Conservation (phyloP, 2,797 vertebrate genomes). For the Karalla daura region DNA sequence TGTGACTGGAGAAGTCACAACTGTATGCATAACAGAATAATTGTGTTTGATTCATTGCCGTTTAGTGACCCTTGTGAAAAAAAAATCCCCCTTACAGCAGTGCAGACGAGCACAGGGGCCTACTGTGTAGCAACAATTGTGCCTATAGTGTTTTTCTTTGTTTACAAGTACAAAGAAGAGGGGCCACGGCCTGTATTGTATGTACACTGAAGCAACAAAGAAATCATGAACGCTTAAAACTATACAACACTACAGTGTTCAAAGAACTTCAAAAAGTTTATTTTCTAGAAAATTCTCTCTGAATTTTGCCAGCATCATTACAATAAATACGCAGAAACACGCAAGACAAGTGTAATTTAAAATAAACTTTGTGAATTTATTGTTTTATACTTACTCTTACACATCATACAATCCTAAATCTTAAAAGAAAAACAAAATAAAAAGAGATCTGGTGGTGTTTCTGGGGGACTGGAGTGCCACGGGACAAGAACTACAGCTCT, state of each 20-base stretch:
- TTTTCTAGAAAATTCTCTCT: background rate
- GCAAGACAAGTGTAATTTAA: constrained; percentile 83
- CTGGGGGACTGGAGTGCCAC: constrained; percentile 81
- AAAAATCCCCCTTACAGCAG: background rate
- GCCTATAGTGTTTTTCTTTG: constrained; percentile 16
- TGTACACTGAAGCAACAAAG: constrained; percentile 7
- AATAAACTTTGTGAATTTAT: constrained; percentile 91
- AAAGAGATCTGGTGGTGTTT: constrained; percentile 82
- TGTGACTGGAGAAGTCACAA: background rate
- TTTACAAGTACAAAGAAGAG: constrained; percentile 25
- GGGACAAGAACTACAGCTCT: constrained; percentile 68
- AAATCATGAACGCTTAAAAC: background rate
- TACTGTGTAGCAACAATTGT: constrained; percentile 17
- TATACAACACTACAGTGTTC: background rate
- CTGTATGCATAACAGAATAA: background rate
- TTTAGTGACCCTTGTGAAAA: background rate
- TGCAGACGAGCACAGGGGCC: constrained; percentile 7
- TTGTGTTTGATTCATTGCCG: background rate
- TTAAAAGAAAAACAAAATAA: constrained; percentile 74
- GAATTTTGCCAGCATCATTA: background rate
- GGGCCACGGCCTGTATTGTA: constrained; percentile 7
- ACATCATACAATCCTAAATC: constrained; percentile 88
- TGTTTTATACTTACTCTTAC: constrained; percentile 87
- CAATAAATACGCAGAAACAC: constrained; percentile 38
- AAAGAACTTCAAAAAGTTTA: background rate